Conservation (phyloP, 2,888 invertebrate species). For the Eurytoma adleriae region DNA sequence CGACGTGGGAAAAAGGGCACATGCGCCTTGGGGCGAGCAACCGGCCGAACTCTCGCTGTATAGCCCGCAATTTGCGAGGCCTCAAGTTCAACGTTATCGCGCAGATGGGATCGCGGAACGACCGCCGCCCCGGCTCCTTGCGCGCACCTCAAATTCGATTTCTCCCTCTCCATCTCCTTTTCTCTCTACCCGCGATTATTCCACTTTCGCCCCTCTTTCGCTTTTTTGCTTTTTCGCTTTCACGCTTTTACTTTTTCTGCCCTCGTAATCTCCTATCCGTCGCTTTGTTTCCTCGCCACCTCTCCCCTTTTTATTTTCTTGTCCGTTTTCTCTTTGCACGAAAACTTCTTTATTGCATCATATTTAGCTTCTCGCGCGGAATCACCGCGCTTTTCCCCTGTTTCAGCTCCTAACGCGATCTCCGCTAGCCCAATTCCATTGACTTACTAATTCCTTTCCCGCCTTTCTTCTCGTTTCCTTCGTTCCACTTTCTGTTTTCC, state of each 20-base stretch:
- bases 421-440: background rate
- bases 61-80: conserved; percentile 39
- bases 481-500: background rate
- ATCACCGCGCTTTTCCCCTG: background rate
- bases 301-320: background rate
- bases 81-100: conserved; percentile 50
- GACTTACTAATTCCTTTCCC: background rate
- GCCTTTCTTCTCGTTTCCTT: background rate
- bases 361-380: background rate
- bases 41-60: conserved; percentile 29
- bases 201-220: conserved; percentile 1
- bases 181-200: background rate
- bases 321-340: background rate
- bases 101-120: conserved; percentile 21
- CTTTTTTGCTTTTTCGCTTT: background rate
- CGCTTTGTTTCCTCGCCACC: background rate
- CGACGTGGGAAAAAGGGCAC: conserved; percentile 12
- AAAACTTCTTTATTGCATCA: conserved; percentile 25
- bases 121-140: background rate
- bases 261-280: background rate
- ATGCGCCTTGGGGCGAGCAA: conserved; percentile 33
- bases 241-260: background rate
- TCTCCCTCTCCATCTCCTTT: background rate
- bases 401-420: background rate
- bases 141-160: conserved; percentile 38